These are phyloP conservation scores for Diplodus puntazzo DNA, from an alignment of 2,797 vertebrate species.

Conservation along the genomic window DNA sequence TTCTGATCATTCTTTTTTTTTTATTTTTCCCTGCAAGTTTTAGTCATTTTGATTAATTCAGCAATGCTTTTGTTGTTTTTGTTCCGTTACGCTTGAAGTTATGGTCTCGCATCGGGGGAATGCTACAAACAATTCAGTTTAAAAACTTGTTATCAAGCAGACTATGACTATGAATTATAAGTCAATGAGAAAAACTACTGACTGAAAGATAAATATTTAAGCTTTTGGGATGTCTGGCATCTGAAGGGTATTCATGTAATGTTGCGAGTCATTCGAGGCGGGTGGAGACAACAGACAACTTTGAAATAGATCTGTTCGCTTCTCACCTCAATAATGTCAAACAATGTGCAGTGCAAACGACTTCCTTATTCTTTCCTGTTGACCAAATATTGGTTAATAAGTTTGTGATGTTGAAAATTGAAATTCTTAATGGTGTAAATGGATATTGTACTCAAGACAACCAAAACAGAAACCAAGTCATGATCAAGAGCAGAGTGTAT, in stretches of 20 bases:
- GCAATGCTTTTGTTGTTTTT: not conserved
- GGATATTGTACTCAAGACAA: no score
- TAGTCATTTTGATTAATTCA: not conserved
- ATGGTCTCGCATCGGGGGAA: not conserved
- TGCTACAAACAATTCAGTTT: constrained; percentile 1
- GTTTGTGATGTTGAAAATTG: not conserved
- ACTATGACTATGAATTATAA: not conserved
- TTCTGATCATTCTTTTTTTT: not conserved
- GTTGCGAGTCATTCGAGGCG: constrained; percentile 4
- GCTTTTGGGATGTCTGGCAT: not conserved
- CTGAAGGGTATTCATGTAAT: not conserved
- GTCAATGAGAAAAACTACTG: not conserved
- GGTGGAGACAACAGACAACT: constrained; percentile 5
- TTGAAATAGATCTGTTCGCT: constrained; percentile 5
- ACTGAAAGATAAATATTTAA: not conserved
- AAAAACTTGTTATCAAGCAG: not conserved
- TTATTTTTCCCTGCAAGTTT: not conserved
- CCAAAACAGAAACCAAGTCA: no score
- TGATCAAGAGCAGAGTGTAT: no score
- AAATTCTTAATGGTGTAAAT: not conserved
- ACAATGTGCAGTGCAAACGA: constrained; percentile 3
- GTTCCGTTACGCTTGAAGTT: not conserved
- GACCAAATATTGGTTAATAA: not conserved
- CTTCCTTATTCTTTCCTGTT: not conserved
- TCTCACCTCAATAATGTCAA: constrained; percentile 17